phyloP scores from a whole-genome alignment of 2,113 vertebrate genomes.

The Halichoerus grypus region DNA sequence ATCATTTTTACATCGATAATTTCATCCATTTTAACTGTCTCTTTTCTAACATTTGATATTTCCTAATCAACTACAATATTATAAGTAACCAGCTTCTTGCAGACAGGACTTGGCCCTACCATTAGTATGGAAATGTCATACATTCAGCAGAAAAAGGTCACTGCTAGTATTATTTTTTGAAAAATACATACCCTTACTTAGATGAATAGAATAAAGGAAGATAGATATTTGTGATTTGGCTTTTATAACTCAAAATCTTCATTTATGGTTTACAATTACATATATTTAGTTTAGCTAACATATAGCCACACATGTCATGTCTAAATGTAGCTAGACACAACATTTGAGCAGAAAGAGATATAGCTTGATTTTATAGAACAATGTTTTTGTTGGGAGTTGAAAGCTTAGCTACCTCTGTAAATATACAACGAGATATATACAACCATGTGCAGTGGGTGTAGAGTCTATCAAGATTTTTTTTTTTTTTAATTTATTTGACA shows the following conservation, averaged over 20 bases:
- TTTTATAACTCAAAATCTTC: neutral
- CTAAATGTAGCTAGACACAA: neutral
- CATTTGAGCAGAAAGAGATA: slow-evolving; percentile 33
- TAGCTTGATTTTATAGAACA: neutral
- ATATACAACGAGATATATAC: neutral
- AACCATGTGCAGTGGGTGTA: neutral
- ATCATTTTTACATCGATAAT: neutral
- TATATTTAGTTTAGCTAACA: neutral
- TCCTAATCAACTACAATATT: neutral
- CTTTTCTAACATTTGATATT: slow-evolving; percentile 27
- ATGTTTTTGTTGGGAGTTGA: neutral
- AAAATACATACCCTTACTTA: neutral
- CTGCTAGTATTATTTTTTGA: neutral
- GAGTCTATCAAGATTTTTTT: neutral
- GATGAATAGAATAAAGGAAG: neutral
- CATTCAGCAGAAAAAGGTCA: neutral
- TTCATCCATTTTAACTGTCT: neutral
- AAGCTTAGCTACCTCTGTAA: neutral
- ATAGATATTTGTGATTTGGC: neutral
- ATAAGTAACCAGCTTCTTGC: neutral
- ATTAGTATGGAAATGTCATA: neutral
- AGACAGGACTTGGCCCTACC: neutral
- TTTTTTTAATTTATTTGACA: no score
- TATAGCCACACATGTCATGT: neutral
- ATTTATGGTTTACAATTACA: neutral